Conservation (phyloP, 2,797 vertebrate species). For the Tamandua tetradactyla region DNA sequence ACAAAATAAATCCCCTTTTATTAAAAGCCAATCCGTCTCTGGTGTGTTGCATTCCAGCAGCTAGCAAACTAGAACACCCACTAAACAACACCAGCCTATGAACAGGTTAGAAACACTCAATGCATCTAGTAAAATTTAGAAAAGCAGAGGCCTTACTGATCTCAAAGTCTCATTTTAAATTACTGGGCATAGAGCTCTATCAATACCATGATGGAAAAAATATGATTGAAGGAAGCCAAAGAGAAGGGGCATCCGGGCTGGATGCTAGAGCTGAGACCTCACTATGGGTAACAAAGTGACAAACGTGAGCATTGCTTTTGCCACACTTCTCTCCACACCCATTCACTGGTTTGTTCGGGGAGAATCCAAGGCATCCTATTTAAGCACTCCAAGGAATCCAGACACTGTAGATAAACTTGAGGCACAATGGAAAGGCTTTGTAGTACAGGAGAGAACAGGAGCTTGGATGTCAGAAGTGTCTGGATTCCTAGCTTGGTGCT, state of each 20-base stretch:
- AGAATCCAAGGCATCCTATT: background rate
- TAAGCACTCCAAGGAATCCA: background rate
- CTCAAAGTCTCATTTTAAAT: background rate
- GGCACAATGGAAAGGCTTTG: background rate
- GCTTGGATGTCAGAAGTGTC: fast-evolving
- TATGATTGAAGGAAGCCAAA: background rate
- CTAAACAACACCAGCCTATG: background rate
- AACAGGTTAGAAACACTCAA: background rate
- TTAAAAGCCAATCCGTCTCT: too few relatives aligned
- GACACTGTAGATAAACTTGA: background rate
- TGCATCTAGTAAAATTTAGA: background rate
- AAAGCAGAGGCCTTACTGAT: background rate
- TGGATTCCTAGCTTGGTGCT: background rate
- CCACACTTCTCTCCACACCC: background rate
- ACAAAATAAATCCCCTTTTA: too few relatives aligned
- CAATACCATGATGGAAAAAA: background rate
- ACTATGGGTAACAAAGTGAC: background rate
- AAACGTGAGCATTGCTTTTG: background rate
- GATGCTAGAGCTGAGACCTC: background rate
- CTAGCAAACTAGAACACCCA: too few relatives aligned
- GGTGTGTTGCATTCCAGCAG: too few relatives aligned
- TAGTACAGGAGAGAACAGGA: background rate
- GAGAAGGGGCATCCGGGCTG: background rate
- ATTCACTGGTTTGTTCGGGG: background rate
- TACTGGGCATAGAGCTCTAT: background rate